Percentiles rank a stretch among this genome's conserved stretches.
Evolutionary conservation across 2,888 invertebrate genomes (phyloP).

Genomic region (Opisthograptis luteolata): DNA sequence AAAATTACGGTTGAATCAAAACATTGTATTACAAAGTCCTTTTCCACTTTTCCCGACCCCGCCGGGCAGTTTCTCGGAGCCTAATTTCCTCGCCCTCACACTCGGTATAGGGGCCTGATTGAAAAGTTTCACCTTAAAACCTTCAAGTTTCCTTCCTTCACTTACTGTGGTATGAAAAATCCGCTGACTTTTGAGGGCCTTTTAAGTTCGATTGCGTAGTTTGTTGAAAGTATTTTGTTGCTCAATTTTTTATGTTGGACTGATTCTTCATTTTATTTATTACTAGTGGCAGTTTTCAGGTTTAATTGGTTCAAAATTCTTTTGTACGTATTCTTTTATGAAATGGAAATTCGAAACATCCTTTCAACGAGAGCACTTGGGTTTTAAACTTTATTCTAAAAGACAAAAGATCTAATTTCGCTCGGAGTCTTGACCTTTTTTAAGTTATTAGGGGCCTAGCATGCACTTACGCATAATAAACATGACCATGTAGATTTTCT

Average conservation of each 20-base stretch:
- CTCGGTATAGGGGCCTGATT: conserved; percentile 68
- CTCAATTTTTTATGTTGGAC: background rate
- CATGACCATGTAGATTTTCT: too few species aligned
- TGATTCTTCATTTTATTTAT: background rate
- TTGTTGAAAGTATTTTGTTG: conserved; percentile 1
- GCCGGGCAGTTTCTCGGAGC: conserved; percentile 32
- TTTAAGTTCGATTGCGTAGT: conserved; percentile 29
- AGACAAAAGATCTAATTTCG: too few species aligned
- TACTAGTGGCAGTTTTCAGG: background rate
- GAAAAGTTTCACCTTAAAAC: conserved; percentile 62
- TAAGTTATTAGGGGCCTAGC: too few species aligned
- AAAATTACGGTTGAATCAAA: too few species aligned
- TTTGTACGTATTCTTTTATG: too few species aligned
- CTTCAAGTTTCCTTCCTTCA: conserved; percentile 21
- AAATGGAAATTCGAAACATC: too few species aligned
- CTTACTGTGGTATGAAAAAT: conserved; percentile 38
- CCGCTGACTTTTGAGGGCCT: conserved; percentile 26
- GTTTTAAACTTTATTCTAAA: too few species aligned
- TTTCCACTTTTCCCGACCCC: conserved; percentile 7
- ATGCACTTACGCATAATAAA: too few species aligned
- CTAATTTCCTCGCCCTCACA: conserved; percentile 46
- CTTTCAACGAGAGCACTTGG: too few species aligned
- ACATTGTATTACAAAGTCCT: background rate
- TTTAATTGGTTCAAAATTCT: too few species aligned
- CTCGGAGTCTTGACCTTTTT: too few species aligned